These are phyloP conservation scores for Mormyrus lacerda DNA, from an alignment of 2,113 vertebrate species.

Conservation along the genomic window DNA sequence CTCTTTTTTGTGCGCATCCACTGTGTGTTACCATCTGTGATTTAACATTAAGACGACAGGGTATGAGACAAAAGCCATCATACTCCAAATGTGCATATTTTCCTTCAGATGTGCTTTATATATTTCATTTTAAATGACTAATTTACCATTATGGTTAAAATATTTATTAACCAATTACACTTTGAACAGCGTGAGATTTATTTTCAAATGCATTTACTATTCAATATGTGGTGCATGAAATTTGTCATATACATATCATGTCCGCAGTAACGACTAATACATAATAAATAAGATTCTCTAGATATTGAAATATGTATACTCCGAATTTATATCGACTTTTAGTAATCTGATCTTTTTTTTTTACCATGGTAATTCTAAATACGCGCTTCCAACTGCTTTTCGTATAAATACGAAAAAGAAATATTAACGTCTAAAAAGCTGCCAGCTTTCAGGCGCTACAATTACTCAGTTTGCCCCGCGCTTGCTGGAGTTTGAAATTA, in stretches of 20 bases:
- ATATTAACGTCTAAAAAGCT: not conserved
- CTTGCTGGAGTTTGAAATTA: not conserved
- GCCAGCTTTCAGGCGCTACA: not conserved
- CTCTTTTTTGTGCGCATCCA: not conserved
- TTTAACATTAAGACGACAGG: not conserved
- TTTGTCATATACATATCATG: not conserved
- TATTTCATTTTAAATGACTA: not conserved
- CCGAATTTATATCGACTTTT: constrained; percentile 3
- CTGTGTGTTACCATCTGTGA: not conserved
- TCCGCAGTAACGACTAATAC: not conserved
- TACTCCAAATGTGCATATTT: not conserved
- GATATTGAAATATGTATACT: not conserved
- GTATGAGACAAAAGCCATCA: not conserved
- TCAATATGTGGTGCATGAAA: not conserved
- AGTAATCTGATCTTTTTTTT: not conserved
- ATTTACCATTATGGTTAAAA: not conserved
- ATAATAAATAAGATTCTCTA: not conserved
- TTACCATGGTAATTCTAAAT: not conserved
- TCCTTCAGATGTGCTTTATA: not conserved
- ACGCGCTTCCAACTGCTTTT: not conserved
- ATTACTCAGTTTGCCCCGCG: not conserved
- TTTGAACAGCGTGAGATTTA: not conserved
- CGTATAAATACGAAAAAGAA: not conserved
- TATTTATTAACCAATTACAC: not conserved
- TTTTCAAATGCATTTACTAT: not conserved